Evolutionary conservation across 2,113 vertebrate species (phyloP).

Genomic region (Arizona elegans): DNA sequence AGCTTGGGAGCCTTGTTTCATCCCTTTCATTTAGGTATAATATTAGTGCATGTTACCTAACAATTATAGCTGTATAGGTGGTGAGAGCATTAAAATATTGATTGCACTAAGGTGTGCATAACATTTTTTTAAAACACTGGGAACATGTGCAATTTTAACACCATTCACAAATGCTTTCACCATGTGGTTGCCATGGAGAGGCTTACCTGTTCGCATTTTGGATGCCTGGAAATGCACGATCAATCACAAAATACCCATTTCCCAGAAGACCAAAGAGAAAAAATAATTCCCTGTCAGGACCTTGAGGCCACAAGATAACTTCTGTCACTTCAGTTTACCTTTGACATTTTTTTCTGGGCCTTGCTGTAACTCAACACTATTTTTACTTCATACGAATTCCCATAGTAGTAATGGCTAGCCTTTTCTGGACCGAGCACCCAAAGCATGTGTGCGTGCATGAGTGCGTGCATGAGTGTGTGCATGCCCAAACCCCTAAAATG

Average conservation of each 20-base stretch:
- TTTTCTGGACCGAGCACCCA: too few species aligned
- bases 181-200: background rate
- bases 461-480: too few species aligned
- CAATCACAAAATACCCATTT: background rate
- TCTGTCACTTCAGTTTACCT: background rate
- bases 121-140: background rate
- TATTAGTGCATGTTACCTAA: background rate
- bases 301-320: background rate
- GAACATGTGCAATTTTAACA: background rate
- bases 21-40: background rate
- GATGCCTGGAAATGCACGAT: background rate
- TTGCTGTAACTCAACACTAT: background rate
- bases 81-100: background rate
- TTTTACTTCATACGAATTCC: background rate
- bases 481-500: too few species aligned
- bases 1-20: background rate
- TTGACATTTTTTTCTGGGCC: background rate
- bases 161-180: background rate
- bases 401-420: too few species aligned
- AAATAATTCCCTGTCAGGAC: background rate
- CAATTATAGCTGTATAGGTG: background rate
- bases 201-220: background rate
- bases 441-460: too few species aligned
- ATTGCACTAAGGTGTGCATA: background rate
- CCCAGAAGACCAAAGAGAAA: background rate